Evolutionary conservation across 2,113 vertebrate genomes (phyloP).

Genomic region (Hiodon alosoides): DNA sequence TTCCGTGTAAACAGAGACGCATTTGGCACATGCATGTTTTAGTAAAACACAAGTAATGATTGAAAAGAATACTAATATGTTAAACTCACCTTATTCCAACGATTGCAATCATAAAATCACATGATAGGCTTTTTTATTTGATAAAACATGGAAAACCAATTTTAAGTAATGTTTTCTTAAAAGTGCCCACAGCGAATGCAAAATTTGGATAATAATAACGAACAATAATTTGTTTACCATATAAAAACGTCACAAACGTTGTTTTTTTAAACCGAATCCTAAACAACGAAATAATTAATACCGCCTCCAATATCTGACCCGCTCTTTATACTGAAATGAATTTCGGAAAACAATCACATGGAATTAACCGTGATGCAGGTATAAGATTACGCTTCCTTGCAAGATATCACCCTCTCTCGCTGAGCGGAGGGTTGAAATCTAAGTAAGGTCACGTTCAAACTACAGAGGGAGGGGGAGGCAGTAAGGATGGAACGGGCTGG

Average conservation of each 20-base stretch:
- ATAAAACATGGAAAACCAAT: not conserved
- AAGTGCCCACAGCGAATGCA: not conserved
- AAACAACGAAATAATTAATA: not conserved
- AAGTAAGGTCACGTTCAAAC: too few relatives aligned
- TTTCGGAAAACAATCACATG: not conserved
- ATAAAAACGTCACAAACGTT: not conserved
- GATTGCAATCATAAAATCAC: not conserved
- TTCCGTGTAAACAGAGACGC: too few relatives aligned
- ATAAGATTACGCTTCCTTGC: not conserved
- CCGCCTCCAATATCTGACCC: not conserved
- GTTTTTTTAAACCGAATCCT: not conserved
- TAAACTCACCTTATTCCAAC: too few relatives aligned
- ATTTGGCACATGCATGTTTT: too few relatives aligned
- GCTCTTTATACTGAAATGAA: not conserved
- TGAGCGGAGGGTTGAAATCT: not conserved
- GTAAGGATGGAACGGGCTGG: too few relatives aligned
- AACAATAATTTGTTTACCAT: not conserved
- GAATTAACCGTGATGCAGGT: not conserved
- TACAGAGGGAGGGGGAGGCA: too few relatives aligned
- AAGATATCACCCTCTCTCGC: not conserved
- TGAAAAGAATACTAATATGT: too few relatives aligned
- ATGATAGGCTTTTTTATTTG: not conserved
- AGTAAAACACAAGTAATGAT: too few relatives aligned
- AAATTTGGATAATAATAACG: constrained; percentile 8
- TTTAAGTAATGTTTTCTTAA: not conserved